These are phyloP conservation scores for Macaca mulatta DNA, from an alignment of 2,113 vertebrate species.

Conservation along the genomic window DNA sequence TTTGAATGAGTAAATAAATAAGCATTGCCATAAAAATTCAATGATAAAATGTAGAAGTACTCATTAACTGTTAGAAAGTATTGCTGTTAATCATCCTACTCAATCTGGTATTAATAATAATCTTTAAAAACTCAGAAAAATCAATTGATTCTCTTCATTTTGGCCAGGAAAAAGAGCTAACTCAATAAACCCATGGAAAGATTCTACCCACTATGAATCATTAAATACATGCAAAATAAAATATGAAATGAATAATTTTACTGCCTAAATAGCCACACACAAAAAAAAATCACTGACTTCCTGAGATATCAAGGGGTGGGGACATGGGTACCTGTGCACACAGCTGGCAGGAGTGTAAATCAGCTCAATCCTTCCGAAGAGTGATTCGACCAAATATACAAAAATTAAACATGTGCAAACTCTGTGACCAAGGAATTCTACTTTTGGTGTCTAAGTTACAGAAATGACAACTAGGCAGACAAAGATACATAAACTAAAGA, in stretches of 20 bases:
- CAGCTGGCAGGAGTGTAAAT: not conserved
- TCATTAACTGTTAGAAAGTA: not conserved
- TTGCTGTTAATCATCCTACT: not conserved
- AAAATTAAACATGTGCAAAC: not conserved
- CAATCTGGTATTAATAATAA: not conserved
- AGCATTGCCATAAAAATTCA: not conserved
- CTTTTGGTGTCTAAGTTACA: not conserved
- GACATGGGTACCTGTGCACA: accelerated
- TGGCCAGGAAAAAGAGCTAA: not conserved
- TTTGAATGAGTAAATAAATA: not conserved
- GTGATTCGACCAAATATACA: not conserved
- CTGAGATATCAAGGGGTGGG: accelerated
- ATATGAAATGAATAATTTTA: not conserved
- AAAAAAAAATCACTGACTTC: too few relatives aligned
- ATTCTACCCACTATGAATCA: not conserved
- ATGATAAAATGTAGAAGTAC: not conserved
- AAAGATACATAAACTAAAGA: not conserved
- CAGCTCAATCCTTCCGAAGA: not conserved
- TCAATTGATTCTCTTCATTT: not conserved
- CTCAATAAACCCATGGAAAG: not conserved
- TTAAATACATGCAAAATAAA: not conserved
- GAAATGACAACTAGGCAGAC: not conserved
- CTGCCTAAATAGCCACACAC: not conserved
- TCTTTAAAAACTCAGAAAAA: not conserved
- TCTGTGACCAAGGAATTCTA: not conserved